Evolutionary conservation across 2,113 vertebrate species (phyloP).

Genomic region (Pachycephala philippinensis): DNA sequence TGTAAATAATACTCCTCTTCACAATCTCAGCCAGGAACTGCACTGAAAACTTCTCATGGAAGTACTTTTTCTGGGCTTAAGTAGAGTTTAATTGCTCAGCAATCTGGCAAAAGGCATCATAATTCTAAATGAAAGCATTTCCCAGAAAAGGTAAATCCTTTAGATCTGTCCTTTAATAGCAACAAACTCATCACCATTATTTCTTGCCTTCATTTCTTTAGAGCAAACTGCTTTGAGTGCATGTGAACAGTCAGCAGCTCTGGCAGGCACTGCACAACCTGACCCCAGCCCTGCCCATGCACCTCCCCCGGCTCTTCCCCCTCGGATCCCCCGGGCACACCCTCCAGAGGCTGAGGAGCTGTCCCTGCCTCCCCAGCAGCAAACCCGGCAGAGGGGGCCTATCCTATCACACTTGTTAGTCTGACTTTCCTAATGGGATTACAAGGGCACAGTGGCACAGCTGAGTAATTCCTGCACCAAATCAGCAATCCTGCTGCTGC

Average conservation of each 20-base stretch:
- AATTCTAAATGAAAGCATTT: conserved; percentile 49
- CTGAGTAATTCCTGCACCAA: neutral
- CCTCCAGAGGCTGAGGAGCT: fast-evolving
- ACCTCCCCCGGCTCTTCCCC: neutral
- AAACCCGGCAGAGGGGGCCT: neutral
- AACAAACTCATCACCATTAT: neutral
- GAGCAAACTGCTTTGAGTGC: conserved; percentile 13
- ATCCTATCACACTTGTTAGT: fast-evolving
- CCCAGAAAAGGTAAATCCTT: conserved; percentile 29
- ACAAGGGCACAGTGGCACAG: neutral
- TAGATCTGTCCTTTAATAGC: neutral
- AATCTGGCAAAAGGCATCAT: conserved; percentile 47
- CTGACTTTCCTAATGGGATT: neutral
- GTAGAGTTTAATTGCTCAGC: conserved; percentile 52
- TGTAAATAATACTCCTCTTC: neutral
- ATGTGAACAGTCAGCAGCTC: neutral
- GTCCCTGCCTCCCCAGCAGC: neutral
- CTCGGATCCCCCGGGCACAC: fast-evolving
- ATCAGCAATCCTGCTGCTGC: neutral
- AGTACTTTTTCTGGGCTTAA: conserved; percentile 2
- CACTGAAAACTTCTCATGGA: neutral
- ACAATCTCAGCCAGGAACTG: neutral
- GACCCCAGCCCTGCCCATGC: neutral
- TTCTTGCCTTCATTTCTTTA: conserved; percentile 25
- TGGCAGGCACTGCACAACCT: neutral